Evolutionary conservation across 2,113 vertebrate genomes (phyloP).

Genomic region (Spermophilus dauricus): DNA sequence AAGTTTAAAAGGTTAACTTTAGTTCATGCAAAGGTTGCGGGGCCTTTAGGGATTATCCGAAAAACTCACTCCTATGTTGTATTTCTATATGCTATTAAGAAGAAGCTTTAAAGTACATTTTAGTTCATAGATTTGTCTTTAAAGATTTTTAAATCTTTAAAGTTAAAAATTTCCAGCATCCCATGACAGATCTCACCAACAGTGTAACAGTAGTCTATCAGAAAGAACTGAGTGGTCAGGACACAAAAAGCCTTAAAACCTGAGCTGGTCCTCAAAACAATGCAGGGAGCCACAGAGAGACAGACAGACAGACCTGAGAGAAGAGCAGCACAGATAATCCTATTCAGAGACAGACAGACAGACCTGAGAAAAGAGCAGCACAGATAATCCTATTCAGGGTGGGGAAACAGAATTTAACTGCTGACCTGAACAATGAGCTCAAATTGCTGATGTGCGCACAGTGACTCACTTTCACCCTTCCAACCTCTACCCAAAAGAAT

Average conservation of each 20-base stretch:
- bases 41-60: slow-evolving; percentile 4
- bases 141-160: not conserved
- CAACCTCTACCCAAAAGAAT: not conserved
- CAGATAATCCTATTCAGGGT: not conserved
- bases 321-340: not conserved
- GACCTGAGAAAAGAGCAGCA: not conserved
- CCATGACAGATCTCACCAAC: not conserved
- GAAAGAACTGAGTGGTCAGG: not conserved
- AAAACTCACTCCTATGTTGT: not conserved
- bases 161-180: not conserved
- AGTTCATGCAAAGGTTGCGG: not conserved
- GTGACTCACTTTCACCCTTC: not conserved
- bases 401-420: not conserved
- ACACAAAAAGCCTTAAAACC: not conserved
- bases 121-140: not conserved
- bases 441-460: not conserved
- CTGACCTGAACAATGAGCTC: not conserved
- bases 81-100: not conserved
- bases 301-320: not conserved
- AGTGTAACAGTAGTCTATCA: not conserved
- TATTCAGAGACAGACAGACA: not conserved
- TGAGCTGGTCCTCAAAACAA: not conserved
- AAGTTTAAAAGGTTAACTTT: slow-evolving; percentile 1
- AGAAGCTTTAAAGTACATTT: not conserved
- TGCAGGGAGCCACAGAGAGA: not conserved